These are phyloP conservation scores for human DNA, from an alignment of 2,113 vertebrate genomes.

Conservation along the genomic window GRCh38 chrX:12816501-12817000, in stretches of 20 bases:
- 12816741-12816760: background rate
- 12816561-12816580: too few species aligned
- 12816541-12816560: too few species aligned
- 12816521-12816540: too few species aligned
- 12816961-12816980: background rate
- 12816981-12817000: background rate
- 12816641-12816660: background rate
- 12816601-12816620: background rate
- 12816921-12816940: background rate
- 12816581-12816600: too few species aligned
- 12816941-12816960: background rate
- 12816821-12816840: background rate
- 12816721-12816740: background rate
- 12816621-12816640: background rate
- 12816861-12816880: background rate
- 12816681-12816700: background rate
- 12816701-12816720: background rate
- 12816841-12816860: background rate
- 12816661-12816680: background rate
- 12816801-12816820: background rate
- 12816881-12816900: background rate
- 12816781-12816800: background rate
- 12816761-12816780: background rate
- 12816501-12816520: too few species aligned
- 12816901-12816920: background rate